Conservation (phyloP, 2,113 vertebrate genomes). For the Grammomys dolichurus region DNA sequence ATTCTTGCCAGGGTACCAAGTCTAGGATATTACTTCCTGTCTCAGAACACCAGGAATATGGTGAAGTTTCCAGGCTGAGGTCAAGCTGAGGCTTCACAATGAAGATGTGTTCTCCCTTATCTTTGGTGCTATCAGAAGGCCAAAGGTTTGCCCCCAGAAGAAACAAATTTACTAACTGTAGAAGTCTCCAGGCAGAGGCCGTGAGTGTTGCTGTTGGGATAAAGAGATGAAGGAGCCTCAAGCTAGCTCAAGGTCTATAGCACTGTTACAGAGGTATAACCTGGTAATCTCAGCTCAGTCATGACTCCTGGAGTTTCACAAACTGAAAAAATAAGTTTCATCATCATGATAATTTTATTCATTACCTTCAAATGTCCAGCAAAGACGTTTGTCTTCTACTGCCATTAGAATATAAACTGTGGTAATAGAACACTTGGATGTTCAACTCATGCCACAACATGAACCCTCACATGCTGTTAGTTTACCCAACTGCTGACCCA, state of each 20-base stretch:
- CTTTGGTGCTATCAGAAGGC: not conserved
- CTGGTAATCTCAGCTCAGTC: not conserved
- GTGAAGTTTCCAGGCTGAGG: not conserved
- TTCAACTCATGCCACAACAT: not conserved
- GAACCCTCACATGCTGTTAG: not conserved
- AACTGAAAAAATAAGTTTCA: not conserved
- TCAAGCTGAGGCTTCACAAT: not conserved
- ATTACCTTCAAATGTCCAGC: not conserved
- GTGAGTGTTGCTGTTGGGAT: not conserved
- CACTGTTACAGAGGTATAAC: not conserved
- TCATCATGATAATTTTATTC: not conserved
- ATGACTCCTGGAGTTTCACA: not conserved
- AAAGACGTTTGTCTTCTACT: not conserved
- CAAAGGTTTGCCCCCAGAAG: not conserved
- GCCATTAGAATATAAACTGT: not conserved
- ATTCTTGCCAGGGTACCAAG: not conserved
- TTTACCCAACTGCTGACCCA: not conserved
- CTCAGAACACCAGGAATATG: not conserved
- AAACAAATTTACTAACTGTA: not conserved
- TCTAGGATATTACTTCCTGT: not conserved
- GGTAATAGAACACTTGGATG: not conserved
- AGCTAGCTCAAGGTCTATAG: not conserved
- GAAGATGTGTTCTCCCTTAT: not conserved
- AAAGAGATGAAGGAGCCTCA: not conserved
- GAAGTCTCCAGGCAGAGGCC: not conserved